A percentile compares a stretch with the other conserved stretches of the same genome.
Evolutionary conservation across 2,113 vertebrate genomes (phyloP).

Genomic region (Brachypodius melanocephalos): DNA sequence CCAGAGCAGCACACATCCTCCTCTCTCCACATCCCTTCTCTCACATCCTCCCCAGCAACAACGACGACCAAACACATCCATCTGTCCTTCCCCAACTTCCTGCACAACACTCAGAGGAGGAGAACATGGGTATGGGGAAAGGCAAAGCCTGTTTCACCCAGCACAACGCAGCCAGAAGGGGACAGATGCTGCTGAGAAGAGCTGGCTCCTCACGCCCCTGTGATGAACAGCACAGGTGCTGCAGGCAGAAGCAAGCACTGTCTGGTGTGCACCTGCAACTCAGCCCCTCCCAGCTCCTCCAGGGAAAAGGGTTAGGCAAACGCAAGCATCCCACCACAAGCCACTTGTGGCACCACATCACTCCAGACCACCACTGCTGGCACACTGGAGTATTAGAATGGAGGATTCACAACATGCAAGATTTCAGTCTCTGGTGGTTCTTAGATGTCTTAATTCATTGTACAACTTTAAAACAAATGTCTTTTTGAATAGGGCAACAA

Average conservation of each 20-base stretch:
- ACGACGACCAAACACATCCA: neutral
- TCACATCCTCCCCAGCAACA: neutral
- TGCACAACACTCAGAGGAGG: neutral
- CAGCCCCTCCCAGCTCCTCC: neutral
- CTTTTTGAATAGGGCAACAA: neutral
- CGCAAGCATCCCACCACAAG: neutral
- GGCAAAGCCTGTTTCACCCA: neutral
- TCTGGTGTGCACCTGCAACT: neutral
- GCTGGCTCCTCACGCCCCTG: neutral
- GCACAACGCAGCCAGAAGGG: neutral
- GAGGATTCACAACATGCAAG: fast-evolving
- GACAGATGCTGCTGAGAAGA: neutral
- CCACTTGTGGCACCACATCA: neutral
- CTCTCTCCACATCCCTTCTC: neutral
- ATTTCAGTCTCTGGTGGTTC: neutral
- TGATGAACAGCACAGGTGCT: neutral
- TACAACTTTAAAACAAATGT: neutral
- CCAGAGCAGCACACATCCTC: neutral
- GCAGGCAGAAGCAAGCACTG: neutral
- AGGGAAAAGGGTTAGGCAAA: neutral
- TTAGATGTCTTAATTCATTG: neutral
- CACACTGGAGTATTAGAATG: neutral
- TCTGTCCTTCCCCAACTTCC: neutral
- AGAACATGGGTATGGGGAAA: neutral
- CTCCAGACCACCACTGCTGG: neutral